Percentiles rank a stretch among this genome's conserved stretches.
Conservation (phyloP, 2,113 vertebrate genomes). For the Microcebus lehilahytsara region DNA sequence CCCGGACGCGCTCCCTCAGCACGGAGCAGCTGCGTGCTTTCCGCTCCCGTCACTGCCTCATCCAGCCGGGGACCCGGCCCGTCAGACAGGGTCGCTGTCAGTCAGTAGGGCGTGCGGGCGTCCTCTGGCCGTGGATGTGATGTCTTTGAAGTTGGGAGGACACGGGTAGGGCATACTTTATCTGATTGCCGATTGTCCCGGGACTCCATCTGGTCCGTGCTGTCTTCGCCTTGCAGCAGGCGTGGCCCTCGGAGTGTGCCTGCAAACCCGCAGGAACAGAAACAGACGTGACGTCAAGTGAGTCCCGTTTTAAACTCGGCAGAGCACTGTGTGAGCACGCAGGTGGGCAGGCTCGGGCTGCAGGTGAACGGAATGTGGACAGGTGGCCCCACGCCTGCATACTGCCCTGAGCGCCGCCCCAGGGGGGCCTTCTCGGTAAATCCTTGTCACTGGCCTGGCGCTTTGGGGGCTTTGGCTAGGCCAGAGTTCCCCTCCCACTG, state of each 20-base stretch:
- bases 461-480: not conserved
- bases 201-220: fast-evolving
- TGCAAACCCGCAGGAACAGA: no score
- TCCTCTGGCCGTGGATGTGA: not conserved
- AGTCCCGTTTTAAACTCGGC: no score
- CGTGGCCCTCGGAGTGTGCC: not conserved
- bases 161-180: not conserved
- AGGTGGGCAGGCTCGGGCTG: not conserved
- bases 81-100: not conserved
- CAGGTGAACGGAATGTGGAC: fast-evolving
- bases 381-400: not conserved
- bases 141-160: no score
- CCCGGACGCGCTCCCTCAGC: not conserved
- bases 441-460: not conserved
- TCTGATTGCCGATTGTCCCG: fast-evolving
- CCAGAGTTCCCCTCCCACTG: not conserved
- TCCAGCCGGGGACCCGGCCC: not conserved
- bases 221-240: not conserved
- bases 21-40: not conserved
- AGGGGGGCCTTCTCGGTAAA: not conserved
- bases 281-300: fast-evolving
- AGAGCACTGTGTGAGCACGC: no score
- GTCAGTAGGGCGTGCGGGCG: not conserved
- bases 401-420: fast-evolving
- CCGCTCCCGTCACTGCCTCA: no score